Percentiles rank a stretch among this genome's conserved stretches.
These are phyloP conservation scores for Petromus typicus DNA, from an alignment of 2,113 vertebrate genomes.

Conservation along the genomic window DNA sequence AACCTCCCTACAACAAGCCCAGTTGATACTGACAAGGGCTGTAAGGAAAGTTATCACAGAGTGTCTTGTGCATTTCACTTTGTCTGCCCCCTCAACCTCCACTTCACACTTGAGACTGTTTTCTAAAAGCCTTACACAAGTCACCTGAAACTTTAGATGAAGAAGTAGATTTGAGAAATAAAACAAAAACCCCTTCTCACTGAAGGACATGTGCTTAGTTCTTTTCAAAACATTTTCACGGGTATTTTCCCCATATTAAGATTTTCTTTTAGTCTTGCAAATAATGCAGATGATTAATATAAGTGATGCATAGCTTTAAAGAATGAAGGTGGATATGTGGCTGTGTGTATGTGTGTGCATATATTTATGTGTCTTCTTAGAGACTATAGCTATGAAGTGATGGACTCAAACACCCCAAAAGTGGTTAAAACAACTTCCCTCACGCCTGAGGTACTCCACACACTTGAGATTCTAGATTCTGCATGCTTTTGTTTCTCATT, in stretches of 20 bases:
- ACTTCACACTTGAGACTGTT: background rate
- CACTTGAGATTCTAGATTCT: background rate
- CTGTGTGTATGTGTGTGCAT: background rate
- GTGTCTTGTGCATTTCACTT: background rate
- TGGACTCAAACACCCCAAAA: background rate
- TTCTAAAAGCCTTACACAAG: background rate
- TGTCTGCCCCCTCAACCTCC: background rate
- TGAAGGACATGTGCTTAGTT: background rate
- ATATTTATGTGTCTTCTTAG: background rate
- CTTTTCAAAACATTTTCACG: background rate
- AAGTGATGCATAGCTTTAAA: background rate
- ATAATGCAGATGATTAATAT: background rate
- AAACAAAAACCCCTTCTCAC: background rate
- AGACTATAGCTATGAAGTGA: background rate
- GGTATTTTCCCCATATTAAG: background rate
- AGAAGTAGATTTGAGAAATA: background rate
- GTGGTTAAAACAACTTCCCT: background rate
- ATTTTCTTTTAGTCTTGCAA: constrained; percentile 25
- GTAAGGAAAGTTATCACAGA: background rate
- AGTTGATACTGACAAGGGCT: background rate
- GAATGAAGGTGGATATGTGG: background rate
- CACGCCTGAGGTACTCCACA: background rate
- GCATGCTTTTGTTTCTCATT: background rate
- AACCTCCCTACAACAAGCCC: background rate
- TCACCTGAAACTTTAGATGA: background rate